These are phyloP conservation scores for Colostygia pectinataria DNA, from an alignment of 2,888 invertebrate genomes.

Conservation along the genomic window DNA sequence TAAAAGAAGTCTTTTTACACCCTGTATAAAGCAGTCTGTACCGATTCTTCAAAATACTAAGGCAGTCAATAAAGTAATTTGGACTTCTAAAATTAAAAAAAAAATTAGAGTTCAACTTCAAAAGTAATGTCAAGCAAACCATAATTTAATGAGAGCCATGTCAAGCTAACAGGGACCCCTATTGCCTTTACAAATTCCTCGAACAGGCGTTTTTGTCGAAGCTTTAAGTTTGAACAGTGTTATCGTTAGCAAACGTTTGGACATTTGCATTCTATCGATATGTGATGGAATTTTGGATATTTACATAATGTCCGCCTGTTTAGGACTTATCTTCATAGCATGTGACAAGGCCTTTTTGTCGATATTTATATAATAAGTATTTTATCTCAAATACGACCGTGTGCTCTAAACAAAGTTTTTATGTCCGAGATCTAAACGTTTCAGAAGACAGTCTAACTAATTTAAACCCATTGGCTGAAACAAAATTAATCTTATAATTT, in stretches of 20 bases:
- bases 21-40: too few species aligned
- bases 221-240: slow-evolving; percentile 37
- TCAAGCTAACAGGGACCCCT: slow-evolving; percentile 7
- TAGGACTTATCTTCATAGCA: too few species aligned
- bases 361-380: too few species aligned
- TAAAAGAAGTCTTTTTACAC: too few species aligned
- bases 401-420: too few species aligned
- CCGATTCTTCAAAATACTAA: too few species aligned
- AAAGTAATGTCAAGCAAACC: slow-evolving; percentile 1
- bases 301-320: slow-evolving; percentile 34
- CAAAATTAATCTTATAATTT: slow-evolving; percentile 4
- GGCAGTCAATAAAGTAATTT: background rate
- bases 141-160: background rate
- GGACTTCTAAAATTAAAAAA: background rate
- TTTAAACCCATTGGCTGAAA: background rate
- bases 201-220: slow-evolving; percentile 40
- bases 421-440: background rate
- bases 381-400: too few species aligned
- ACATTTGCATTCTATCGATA: slow-evolving; percentile 48
- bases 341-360: too few species aligned
- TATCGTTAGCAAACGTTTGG: slow-evolving; percentile 45
- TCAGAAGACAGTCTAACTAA: background rate
- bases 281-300: slow-evolving; percentile 36
- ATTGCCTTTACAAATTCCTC: slow-evolving; percentile 23
- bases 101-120: background rate